A percentile compares a stretch with the other conserved stretches of the same genome.
phyloP scores from a whole-genome alignment of 2,888 invertebrate species.

The Halocaridina rubra region DNA sequence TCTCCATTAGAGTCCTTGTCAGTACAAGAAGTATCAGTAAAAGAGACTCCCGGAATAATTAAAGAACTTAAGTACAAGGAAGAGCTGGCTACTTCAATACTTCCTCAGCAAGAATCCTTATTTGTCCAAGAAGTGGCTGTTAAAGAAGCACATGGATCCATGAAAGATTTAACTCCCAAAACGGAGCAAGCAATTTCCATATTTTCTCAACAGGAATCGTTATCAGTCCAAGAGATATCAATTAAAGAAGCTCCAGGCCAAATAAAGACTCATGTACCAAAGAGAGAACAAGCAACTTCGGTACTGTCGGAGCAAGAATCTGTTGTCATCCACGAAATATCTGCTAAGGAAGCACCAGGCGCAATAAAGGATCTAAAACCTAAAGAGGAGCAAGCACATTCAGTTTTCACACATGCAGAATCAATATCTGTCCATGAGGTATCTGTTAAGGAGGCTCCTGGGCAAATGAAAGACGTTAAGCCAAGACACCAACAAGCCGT shows the following conservation, averaged over 20 bases:
- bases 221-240: constrained; percentile 14
- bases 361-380: background rate
- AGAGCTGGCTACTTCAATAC: constrained; percentile 34
- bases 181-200: constrained; percentile 15
- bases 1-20: constrained; percentile 63
- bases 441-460: background rate
- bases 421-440: background rate
- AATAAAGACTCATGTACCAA: background rate
- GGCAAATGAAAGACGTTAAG: background rate
- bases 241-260: constrained; percentile 17
- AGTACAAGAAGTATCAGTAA: constrained; percentile 67
- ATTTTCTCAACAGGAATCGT: constrained; percentile 4
- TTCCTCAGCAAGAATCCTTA: constrained; percentile 42
- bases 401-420: background rate
- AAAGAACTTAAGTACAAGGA: constrained; percentile 62
- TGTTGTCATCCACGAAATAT: background rate
- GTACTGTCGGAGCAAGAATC: constrained; percentile 54
- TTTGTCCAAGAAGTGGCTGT: constrained; percentile 39
- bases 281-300: background rate
- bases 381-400: background rate
- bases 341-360: background rate
- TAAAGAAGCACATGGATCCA: constrained; percentile 31
- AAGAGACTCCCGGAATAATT: constrained; percentile 66
- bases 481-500: background rate
- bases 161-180: constrained; percentile 35